Evolutionary conservation across 2,888 invertebrate genomes (phyloP), one percentile per base, ranked within the genome.

Genomic region (Hirudinaria manillensis): DNA sequence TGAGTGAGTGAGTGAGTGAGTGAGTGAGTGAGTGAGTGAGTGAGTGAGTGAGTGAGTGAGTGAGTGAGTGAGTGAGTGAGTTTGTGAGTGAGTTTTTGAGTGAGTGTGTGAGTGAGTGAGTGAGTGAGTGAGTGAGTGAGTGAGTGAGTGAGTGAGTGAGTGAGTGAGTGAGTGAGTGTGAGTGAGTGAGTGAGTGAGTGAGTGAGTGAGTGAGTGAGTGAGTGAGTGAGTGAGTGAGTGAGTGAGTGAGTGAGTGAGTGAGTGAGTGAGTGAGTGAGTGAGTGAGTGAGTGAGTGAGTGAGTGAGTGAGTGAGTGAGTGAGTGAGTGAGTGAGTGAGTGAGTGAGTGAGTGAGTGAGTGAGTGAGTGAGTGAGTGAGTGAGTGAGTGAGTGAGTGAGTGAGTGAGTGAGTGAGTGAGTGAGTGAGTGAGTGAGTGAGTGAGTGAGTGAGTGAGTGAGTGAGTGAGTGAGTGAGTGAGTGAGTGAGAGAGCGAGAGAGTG

Each of bases 31-130:
- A 71, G 75, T 75, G 75, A 71, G 75, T 70, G 75, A 71, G 75
- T 75, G 75, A 71, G 75, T 75, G 75, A 53, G 75, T 75, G 75
- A 55, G 75, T 75, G 72, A 51, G 72, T 45, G 72, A 51, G 72
- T 72, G 72, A 51, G 72, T 72, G 74, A 74, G 67, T 74, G 74
- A 74, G 74, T 74, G 74, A 74, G 74, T 74, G 74, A 74, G 74
- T 67, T 29, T 32, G 55, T 72, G 65, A 68, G 66, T 66, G 66
- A 32, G 66, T 66, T 65, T 32, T 65, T 66, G 74, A 65, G 72
- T 72, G 55, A 53, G 55, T 72, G 72, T 24, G 72, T 72, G 51
- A n/a, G 55, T 55, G 72, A 27, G 72, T 72, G 72, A n/a, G 72
- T 72, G 72, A n/a, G 51, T 45, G 72, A 53, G 51, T 45, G 68